Evolutionary conservation across 2,888 invertebrate species (phyloP).

Genomic region (Tyria jacobaeae): DNA sequence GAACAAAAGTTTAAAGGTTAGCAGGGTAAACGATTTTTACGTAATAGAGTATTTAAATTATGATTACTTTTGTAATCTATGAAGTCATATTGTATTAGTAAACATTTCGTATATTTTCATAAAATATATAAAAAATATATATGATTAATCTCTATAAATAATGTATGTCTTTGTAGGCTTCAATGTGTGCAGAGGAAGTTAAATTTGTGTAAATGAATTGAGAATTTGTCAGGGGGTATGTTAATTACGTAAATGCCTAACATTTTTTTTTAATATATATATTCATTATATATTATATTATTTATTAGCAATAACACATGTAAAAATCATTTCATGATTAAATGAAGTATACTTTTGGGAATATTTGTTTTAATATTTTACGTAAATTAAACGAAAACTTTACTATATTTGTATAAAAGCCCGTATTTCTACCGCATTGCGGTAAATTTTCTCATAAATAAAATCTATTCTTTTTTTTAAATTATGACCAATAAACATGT

Average conservation of each 20-base stretch:
- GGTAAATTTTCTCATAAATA: slow-evolving; percentile 2
- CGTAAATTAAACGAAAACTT: not conserved
- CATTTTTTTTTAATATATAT: not conserved
- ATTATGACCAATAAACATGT: slow-evolving; percentile 1
- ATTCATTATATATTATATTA: not conserved
- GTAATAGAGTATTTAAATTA: slow-evolving; percentile 11
- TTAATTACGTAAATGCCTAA: not conserved
- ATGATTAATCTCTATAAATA: not conserved
- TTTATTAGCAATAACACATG: too few species aligned
- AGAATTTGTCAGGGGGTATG: not conserved
- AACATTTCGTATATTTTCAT: not conserved
- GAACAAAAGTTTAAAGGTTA: slow-evolving; percentile 30
- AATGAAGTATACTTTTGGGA: too few species aligned
- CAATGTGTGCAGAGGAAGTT: not conserved
- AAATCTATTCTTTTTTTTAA: not conserved
- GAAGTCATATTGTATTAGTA: not conserved
- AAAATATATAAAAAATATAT: too few species aligned
- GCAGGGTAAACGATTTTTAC: slow-evolving; percentile 23
- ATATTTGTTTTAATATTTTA: not conserved
- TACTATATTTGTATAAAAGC: not conserved
- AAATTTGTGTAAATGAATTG: not conserved
- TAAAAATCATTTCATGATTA: too few species aligned
- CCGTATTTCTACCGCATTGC: not conserved
- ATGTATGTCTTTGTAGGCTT: not conserved
- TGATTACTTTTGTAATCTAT: not conserved